phyloP scores from a whole-genome alignment of 2,888 invertebrate genomes.

The Erannis defoliaria region DNA sequence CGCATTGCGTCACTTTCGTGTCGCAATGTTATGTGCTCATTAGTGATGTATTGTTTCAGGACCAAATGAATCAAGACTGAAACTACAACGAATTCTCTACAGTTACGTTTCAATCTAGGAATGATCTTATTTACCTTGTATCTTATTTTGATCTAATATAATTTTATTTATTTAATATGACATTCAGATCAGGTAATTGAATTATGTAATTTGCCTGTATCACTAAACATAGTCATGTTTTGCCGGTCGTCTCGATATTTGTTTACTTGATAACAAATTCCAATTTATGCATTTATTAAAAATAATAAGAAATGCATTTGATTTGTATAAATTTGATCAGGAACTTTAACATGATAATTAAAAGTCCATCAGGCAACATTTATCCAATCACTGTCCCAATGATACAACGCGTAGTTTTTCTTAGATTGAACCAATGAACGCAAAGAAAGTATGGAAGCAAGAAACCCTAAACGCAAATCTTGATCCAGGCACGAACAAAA shows the following conservation, averaged over 20 bases:
- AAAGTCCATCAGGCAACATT: not conserved
- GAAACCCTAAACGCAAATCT: no score
- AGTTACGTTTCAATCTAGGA: slow-evolving; percentile 54
- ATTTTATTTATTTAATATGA: slow-evolving; percentile 65
- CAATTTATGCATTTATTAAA: slow-evolving; percentile 29
- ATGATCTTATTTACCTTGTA: slow-evolving; percentile 52
- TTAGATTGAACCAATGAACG: not conserved
- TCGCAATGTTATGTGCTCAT: not conserved
- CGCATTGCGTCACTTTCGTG: not conserved
- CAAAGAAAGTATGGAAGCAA: no score
- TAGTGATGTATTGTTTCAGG: slow-evolving; percentile 56
- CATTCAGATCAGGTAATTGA: slow-evolving; percentile 46
- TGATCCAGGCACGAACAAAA: no score
- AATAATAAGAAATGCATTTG: not conserved
- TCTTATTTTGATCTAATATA: slow-evolving; percentile 53
- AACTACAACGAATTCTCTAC: slow-evolving; percentile 72
- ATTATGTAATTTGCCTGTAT: slow-evolving; percentile 30
- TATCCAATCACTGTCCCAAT: not conserved
- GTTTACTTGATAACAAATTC: slow-evolving; percentile 16
- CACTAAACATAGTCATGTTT: slow-evolving; percentile 24
- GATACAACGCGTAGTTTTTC: not conserved
- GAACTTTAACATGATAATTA: not conserved
- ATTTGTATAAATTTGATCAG: not conserved
- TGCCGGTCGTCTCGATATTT: slow-evolving; percentile 6
- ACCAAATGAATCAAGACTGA: slow-evolving; percentile 78